A percentile compares a stretch with the other conserved stretches of the same genome.
These are phyloP conservation scores for Cynaeus angustus DNA, from an alignment of 2,888 invertebrate genomes.

Conservation along the genomic window DNA sequence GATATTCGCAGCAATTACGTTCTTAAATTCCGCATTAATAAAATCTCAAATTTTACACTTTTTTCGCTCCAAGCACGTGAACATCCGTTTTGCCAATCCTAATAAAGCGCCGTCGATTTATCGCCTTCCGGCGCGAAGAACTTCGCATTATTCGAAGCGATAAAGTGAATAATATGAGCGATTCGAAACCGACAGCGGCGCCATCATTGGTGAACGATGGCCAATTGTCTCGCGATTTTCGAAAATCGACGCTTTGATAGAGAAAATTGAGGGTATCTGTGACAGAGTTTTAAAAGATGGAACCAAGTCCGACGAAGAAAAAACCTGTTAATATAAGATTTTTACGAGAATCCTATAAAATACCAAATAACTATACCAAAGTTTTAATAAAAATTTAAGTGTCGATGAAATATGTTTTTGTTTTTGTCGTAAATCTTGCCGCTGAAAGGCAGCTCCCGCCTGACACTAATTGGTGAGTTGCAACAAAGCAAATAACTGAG, in stretches of 20 bases:
- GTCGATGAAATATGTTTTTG: slow-evolving; percentile 8
- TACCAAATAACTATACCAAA: background rate
- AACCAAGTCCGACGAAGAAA: background rate
- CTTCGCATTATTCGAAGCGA: slow-evolving; percentile 27
- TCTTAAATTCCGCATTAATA: slow-evolving; percentile 10
- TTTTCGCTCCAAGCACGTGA: slow-evolving; percentile 22
- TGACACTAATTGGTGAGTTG: slow-evolving; percentile 7
- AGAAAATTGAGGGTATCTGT: background rate
- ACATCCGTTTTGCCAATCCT: slow-evolving; percentile 18
- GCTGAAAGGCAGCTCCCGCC: background rate
- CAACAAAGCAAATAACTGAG: slow-evolving; percentile 7
- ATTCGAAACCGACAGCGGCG: slow-evolving; percentile 19
- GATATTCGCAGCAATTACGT: slow-evolving; percentile 9
- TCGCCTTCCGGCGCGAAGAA: slow-evolving; percentile 27
- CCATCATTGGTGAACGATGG: slow-evolving; percentile 37
- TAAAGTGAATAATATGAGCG: slow-evolving; percentile 41
- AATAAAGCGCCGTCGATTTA: slow-evolving; percentile 21
- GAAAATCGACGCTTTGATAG: slow-evolving; percentile 10
- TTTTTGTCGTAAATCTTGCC: slow-evolving; percentile 7
- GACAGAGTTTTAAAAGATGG: background rate
- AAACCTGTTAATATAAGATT: too few species aligned
- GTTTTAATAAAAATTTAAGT: slow-evolving; percentile 7
- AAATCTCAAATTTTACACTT: slow-evolving; percentile 15
- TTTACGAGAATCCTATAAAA: background rate
- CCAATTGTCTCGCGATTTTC: slow-evolving; percentile 38